Percentiles rank a stretch among this genome's conserved stretches.
These are phyloP conservation scores for Callithrix jacchus DNA, from an alignment of 2,113 vertebrate genomes.

Conservation along the genomic window DNA sequence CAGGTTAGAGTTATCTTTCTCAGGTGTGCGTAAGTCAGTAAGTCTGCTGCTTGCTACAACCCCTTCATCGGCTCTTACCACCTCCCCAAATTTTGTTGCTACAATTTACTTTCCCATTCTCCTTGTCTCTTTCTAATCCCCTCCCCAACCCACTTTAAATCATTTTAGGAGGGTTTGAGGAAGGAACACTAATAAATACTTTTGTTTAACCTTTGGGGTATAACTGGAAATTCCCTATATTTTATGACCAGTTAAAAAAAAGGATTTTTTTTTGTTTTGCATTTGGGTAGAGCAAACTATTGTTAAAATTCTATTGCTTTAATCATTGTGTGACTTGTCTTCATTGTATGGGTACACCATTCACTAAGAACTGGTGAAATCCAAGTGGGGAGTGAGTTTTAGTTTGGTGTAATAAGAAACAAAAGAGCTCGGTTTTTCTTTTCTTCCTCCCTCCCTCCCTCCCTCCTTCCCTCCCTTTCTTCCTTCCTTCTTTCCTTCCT, in stretches of 20 bases:
- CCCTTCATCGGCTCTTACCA: too few species aligned
- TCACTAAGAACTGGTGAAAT: neutral
- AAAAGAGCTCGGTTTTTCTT: neutral
- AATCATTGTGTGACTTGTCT: neutral
- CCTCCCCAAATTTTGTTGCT: neutral
- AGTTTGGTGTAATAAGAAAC: neutral
- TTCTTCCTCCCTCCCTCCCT: accelerated
- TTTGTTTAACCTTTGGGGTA: neutral
- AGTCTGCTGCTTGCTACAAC: neutral
- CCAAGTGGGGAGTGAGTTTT: neutral
- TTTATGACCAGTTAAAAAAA: neutral
- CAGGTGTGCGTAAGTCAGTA: neutral
- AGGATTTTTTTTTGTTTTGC: neutral
- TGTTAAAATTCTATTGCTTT: neutral
- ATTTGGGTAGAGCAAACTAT: neutral
- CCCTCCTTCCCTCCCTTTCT: accelerated
- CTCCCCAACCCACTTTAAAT: neutral
- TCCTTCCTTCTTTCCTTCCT: too few species aligned
- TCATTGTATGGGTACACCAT: neutral
- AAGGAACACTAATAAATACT: neutral
- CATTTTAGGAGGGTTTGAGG: neutral
- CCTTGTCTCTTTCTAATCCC: neutral
- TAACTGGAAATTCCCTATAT: neutral
- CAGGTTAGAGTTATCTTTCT: neutral
- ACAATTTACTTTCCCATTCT: neutral